Percentiles rank a stretch among this genome's conserved stretches.
These are phyloP conservation scores for Tetramorium alpestre DNA, from an alignment of 1,140 invertebrate species.

Conservation along the genomic window DNA sequence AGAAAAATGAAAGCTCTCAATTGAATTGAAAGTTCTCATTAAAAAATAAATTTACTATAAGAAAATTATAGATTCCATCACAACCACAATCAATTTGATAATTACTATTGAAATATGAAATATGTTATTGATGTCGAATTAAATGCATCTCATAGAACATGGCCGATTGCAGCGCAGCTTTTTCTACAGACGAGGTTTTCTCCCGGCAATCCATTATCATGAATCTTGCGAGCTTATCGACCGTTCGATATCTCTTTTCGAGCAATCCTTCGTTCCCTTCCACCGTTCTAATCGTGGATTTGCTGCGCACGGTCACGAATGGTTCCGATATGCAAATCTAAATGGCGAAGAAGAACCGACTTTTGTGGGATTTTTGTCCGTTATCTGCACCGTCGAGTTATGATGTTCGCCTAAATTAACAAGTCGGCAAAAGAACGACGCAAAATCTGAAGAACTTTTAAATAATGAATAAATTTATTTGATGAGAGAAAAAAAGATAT, in stretches of 20 bases:
- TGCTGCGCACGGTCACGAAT: conserved; percentile 42
- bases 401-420: neutral
- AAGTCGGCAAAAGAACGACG: neutral
- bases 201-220: conserved; percentile 7
- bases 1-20: neutral
- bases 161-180: neutral
- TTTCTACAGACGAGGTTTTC: conserved; percentile 8
- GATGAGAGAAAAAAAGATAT: neutral
- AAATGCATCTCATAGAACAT: neutral
- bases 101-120: neutral
- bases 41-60: no score
- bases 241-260: conserved; percentile 35
- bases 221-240: conserved; percentile 30
- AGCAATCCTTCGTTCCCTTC: conserved; percentile 10
- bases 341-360: conserved; percentile 6
- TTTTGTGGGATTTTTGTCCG: conserved; percentile 22
- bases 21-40: no score
- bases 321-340: conserved; percentile 41
- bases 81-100: neutral
- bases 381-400: neutral
- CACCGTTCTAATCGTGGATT: conserved; percentile 30
- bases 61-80: no score
- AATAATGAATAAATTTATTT: neutral
- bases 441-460: conserved; percentile 1
- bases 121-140: conserved; percentile 1